These are phyloP conservation scores for Pachymerium ferrugineum DNA, from an alignment of 2,888 invertebrate species.

Conservation along the genomic window DNA sequence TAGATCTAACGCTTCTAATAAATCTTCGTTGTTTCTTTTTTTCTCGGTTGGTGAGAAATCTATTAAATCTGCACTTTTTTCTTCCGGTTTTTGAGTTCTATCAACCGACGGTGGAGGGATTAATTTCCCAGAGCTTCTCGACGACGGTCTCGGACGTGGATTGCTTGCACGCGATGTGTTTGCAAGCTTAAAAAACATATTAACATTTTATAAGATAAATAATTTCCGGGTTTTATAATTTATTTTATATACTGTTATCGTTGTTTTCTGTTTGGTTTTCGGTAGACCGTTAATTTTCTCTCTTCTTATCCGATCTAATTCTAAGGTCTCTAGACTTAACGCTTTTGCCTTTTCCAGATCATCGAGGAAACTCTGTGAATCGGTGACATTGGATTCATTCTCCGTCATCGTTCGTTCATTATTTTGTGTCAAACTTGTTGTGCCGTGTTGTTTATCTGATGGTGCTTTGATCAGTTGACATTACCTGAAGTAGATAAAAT, in stretches of 20 bases:
- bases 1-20: background rate
- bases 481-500: background rate
- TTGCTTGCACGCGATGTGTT: background rate
- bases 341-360: conserved; percentile 84
- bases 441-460: background rate
- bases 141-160: background rate
- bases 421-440: background rate
- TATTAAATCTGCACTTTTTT: background rate
- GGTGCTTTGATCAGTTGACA: background rate
- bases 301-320: conserved; percentile 32
- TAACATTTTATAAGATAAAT: background rate
- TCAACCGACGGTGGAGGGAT: background rate
- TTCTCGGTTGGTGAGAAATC: conserved; percentile 23
- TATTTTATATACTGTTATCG: background rate
- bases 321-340: conserved; percentile 69
- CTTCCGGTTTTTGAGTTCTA: background rate
- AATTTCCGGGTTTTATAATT: background rate
- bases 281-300: background rate
- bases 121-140: background rate
- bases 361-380: conserved; percentile 48
- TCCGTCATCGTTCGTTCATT: background rate
- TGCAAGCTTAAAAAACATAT: background rate
- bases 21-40: background rate
- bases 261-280: background rate
- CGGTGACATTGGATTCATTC: background rate